phyloP scores from a whole-genome alignment of 2,797 vertebrate genomes.

The Coluber constrictor region DNA sequence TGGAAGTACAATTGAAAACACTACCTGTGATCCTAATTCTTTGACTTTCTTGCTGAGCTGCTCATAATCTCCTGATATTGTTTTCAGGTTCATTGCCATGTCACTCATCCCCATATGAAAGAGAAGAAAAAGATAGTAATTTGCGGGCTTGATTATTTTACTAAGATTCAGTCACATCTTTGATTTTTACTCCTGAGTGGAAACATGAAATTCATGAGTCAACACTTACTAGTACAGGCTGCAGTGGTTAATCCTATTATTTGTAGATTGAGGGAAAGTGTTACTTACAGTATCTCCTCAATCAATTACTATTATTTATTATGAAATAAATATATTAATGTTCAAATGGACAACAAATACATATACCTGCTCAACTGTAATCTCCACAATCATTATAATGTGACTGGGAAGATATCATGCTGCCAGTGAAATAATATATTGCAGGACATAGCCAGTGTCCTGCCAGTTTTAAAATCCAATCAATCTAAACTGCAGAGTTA shows the following conservation, averaged over 20 bases:
- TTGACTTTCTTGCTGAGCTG: not conserved
- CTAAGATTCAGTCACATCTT: not conserved
- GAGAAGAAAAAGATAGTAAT: not conserved
- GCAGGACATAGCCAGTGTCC: rapidly evolving
- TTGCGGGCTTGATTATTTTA: not conserved
- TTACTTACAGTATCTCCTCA: not conserved
- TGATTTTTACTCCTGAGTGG: not conserved
- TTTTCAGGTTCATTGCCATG: not conserved
- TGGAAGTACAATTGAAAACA: not conserved
- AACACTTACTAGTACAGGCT: not conserved
- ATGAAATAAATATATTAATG: not conserved
- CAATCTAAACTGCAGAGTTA: not conserved
- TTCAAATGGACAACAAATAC: not conserved
- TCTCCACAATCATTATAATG: not conserved
- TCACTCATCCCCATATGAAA: not conserved
- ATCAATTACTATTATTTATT: not conserved
- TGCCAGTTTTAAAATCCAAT: not conserved
- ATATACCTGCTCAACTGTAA: not conserved
- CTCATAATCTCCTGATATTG: not conserved
- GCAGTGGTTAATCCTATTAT: not conserved
- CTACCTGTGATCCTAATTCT: not conserved
- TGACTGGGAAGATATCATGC: not conserved
- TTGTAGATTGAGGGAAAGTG: not conserved
- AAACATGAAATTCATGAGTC: not conserved
- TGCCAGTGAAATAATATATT: not conserved